These are phyloP conservation scores for Nothura maculosa DNA, from an alignment of 2,797 vertebrate genomes.

Conservation along the genomic window DNA sequence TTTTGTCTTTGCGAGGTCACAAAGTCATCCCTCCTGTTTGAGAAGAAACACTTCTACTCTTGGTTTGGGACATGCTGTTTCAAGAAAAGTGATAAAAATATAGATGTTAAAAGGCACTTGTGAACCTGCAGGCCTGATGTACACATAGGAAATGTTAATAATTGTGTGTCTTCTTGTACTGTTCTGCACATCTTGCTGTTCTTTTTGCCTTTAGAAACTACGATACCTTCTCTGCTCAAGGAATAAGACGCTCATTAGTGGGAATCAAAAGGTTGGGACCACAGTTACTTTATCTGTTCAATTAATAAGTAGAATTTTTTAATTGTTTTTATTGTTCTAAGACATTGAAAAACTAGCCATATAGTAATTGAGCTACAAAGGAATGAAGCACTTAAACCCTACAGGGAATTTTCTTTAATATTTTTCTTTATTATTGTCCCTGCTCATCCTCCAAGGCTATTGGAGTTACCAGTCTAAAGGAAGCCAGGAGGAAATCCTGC, in stretches of 20 bases:
- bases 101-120: background rate
- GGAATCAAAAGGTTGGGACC: background rate
- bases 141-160: conserved; percentile 23
- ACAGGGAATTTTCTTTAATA: background rate
- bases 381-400: background rate
- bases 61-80: background rate
- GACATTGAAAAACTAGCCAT: background rate
- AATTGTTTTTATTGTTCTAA: background rate
- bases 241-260: background rate
- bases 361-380: background rate
- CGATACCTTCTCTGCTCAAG: background rate
- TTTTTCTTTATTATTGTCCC: background rate
- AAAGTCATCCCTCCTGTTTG: background rate
- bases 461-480: background rate
- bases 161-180: background rate
- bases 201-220: background rate
- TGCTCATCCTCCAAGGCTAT: background rate
- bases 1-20: background rate
- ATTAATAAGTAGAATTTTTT: background rate
- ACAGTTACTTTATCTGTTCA: background rate
- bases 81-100: conserved; percentile 5
- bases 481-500: background rate
- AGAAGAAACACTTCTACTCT: background rate
- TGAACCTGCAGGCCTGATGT: conserved; percentile 12
- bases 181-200: background rate